These are phyloP conservation scores for Numenius phaeopus DNA, from an alignment of 2,797 vertebrate genomes.

Conservation along the genomic window DNA sequence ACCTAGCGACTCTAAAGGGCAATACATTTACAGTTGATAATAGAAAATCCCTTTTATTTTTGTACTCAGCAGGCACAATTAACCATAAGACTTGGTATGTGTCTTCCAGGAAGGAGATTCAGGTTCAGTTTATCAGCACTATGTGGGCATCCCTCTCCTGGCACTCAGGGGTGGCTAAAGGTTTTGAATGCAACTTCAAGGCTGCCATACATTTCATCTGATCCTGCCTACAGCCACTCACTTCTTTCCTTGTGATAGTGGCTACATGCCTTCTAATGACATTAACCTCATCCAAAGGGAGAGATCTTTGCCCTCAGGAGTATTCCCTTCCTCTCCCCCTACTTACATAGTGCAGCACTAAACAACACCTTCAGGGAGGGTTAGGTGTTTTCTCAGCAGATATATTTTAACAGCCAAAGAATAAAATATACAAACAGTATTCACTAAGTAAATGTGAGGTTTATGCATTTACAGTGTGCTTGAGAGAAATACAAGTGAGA, in stretches of 20 bases:
- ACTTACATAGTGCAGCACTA: background rate
- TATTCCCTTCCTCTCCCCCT: background rate
- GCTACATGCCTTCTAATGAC: background rate
- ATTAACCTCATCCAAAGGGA: background rate
- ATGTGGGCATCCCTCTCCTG: background rate
- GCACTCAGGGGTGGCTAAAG: background rate
- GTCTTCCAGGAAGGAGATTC: conserved; percentile 22
- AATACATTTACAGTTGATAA: conserved; percentile 48
- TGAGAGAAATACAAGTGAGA: background rate
- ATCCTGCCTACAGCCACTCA: background rate
- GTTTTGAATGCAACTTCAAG: background rate
- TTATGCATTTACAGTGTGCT: background rate
- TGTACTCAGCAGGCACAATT: background rate
- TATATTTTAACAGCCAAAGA: background rate
- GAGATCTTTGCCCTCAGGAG: background rate
- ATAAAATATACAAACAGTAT: background rate
- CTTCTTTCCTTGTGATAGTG: background rate
- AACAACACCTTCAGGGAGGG: background rate
- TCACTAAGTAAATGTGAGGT: background rate
- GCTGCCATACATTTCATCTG: background rate
- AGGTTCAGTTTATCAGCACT: background rate
- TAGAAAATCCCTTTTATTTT: conserved; percentile 59
- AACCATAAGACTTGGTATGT: background rate
- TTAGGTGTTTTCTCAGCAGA: background rate
- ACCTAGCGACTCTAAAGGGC: conserved; percentile 55